phyloP scores from a whole-genome alignment of 1,140 invertebrate species.

The Hydropsyche tenuis region DNA sequence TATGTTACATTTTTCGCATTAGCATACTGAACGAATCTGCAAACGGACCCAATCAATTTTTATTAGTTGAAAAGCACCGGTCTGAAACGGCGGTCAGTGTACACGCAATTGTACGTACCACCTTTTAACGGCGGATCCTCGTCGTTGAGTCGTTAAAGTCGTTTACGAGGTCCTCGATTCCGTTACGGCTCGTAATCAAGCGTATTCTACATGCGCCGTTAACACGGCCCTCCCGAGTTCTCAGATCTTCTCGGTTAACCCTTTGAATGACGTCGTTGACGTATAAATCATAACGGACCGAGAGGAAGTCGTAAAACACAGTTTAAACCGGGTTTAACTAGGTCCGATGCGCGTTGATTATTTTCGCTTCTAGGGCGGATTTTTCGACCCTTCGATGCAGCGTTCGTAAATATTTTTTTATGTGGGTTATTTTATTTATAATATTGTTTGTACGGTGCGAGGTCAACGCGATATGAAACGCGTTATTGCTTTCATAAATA shows the following conservation, averaged over 20 bases:
- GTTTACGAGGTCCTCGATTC: slow-evolving; percentile 22
- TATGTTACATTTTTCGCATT: no score
- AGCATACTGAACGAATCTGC: no score
- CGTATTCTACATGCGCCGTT: slow-evolving; percentile 21
- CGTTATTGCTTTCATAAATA: slow-evolving; percentile 34
- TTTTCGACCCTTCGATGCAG: background rate
- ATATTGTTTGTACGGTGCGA: background rate
- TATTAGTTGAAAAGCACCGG: no score
- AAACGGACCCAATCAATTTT: no score
- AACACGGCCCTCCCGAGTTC: background rate
- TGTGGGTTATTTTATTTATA: slow-evolving; percentile 1
- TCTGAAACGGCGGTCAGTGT: no score
- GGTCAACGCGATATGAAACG: slow-evolving; percentile 28
- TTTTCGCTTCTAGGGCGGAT: no score
- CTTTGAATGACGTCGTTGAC: background rate
- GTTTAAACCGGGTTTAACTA: background rate
- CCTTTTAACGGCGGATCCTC: slow-evolving; percentile 1
- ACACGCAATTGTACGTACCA: background rate
- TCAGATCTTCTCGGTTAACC: background rate
- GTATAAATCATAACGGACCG: background rate
- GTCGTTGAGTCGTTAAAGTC: slow-evolving; percentile 6
- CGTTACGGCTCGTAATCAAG: slow-evolving; percentile 19
- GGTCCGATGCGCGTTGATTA: no score
- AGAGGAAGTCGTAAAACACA: background rate
- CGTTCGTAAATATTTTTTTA: background rate